Conservation (phyloP, 2,888 invertebrate genomes). For the Gastrophysa polygoni region DNA sequence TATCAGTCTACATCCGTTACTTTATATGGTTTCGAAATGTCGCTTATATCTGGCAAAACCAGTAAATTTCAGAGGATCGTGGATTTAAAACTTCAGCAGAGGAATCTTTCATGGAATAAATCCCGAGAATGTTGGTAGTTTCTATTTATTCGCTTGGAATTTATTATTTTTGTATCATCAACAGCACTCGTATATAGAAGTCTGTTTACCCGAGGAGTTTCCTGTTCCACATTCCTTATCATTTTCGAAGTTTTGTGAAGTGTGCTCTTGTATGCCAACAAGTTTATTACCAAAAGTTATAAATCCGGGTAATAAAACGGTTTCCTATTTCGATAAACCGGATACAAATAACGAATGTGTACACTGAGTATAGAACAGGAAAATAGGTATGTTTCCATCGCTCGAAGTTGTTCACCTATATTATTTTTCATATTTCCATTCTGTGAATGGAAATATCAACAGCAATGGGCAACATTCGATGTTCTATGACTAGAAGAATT, state of each 20-base stretch:
- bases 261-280: neutral
- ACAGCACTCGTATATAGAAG: neutral
- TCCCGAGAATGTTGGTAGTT: neutral
- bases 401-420: neutral
- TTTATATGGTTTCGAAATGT: neutral
- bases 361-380: too few relatives aligned
- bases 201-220: neutral
- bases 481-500: too few relatives aligned
- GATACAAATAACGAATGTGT: neutral
- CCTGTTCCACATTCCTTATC: neutral
- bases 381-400: neutral
- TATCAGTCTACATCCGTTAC: neutral
- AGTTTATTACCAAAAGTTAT: neutral
- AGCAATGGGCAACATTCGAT: too few relatives aligned
- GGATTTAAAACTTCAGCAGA: neutral
- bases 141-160: neutral
- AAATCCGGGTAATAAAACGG: neutral
- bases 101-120: neutral
- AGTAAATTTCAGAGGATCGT: neutral
- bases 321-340: neutral
- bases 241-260: neutral
- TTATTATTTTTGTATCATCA: neutral
- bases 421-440: too few relatives aligned
- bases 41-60: neutral
- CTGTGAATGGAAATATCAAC: too few relatives aligned